These are phyloP conservation scores for Macropis europaea DNA, from an alignment of 2,888 invertebrate genomes.

Conservation along the genomic window DNA sequence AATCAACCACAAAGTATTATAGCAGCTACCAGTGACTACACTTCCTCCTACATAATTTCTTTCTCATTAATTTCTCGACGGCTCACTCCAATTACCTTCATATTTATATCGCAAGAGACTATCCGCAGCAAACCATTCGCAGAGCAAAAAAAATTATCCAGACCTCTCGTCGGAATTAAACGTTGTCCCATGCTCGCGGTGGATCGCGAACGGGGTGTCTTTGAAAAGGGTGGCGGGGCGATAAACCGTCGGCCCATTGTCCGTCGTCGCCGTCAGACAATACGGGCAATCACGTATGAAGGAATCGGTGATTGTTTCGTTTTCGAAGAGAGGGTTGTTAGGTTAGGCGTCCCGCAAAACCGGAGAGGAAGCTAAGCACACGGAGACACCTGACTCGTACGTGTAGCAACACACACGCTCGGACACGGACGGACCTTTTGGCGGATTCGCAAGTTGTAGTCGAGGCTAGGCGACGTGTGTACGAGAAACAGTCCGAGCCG, in stretches of 20 bases:
- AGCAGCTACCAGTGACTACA: too few species aligned
- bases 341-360: constrained; percentile 32
- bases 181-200: too few species aligned
- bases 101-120: too few species aligned
- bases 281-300: constrained; percentile 77
- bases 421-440: constrained; percentile 44
- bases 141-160: too few species aligned
- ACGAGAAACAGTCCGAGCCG: constrained; percentile 35
- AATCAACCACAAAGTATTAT: too few species aligned
- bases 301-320: constrained; percentile 77
- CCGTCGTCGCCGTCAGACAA: constrained; percentile 62
- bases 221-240: constrained; percentile 43
- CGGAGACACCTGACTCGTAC: constrained; percentile 13
- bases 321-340: constrained; percentile 56
- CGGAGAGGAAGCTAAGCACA: constrained; percentile 21
- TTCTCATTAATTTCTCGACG: too few species aligned
- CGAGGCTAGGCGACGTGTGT: constrained; percentile 42
- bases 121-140: too few species aligned
- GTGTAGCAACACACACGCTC: constrained; percentile 8
- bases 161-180: too few species aligned
- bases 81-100: too few species aligned
- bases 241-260: constrained; percentile 55
- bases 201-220: constrained; percentile 31
- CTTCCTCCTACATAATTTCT: too few species aligned
- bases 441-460: constrained; percentile 38